Percentiles rank a stretch among this genome's conserved stretches.
phyloP scores from a whole-genome alignment of 2,113 vertebrate species.

The Poeciliopsis prolifica region DNA sequence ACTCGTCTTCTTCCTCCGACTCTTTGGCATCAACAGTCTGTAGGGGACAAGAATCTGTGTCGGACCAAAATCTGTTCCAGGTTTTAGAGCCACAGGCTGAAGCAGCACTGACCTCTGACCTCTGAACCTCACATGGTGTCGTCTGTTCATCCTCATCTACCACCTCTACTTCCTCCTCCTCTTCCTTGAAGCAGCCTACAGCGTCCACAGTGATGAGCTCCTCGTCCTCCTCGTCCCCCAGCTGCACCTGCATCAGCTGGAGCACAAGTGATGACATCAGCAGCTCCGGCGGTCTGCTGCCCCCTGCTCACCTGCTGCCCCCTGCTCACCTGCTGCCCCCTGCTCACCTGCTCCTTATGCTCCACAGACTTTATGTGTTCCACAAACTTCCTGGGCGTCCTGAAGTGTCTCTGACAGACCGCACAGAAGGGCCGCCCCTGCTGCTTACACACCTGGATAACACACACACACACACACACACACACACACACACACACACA shows the following conservation, averaged over 20 bases:
- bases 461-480: neutral
- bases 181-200: conserved; percentile 92
- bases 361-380: too few species aligned
- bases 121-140: neutral
- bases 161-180: conserved; percentile 64
- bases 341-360: conserved; percentile 87
- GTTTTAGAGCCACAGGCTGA: neutral
- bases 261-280: neutral
- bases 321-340: neutral
- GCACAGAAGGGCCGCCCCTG: conserved; percentile 92
- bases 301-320: conserved; percentile 74
- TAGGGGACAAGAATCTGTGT: neutral
- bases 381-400: conserved; percentile 91
- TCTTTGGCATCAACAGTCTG: conserved; percentile 20
- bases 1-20: neutral
- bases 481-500: too few species aligned
- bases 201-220: conserved; percentile 96
- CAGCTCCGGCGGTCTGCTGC: neutral
- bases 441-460: conserved; percentile 86
- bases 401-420: conserved; percentile 89
- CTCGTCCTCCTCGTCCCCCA: conserved; percentile 84
- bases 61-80: neutral
- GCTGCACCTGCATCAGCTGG: conserved; percentile 13
- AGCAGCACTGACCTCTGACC: neutral
- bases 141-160: conserved; percentile 34